Percentiles rank a stretch among this genome's conserved stretches.
Conservation (phyloP, 1,140 invertebrate species). For the Chironomus tepperi region DNA sequence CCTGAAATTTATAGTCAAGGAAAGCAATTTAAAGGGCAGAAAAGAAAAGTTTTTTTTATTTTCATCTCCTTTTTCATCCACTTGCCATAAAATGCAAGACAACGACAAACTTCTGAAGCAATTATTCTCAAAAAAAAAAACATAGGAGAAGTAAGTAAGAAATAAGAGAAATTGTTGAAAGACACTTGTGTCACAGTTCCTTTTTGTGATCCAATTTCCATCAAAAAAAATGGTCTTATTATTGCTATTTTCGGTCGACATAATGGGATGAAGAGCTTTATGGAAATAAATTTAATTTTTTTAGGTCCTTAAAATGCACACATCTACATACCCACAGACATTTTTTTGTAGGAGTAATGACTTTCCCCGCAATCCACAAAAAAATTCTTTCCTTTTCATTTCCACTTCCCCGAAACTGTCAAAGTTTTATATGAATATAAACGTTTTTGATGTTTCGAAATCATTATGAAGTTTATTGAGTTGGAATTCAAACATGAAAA, state of each 20-base stretch:
- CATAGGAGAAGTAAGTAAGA: neutral
- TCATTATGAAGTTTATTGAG: constrained; percentile 21
- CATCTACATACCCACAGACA: neutral
- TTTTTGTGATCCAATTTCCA: constrained; percentile 8
- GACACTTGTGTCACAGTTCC: constrained; percentile 6
- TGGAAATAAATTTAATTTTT: neutral
- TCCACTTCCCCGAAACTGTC: neutral
- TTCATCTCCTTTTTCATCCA: neutral
- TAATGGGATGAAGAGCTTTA: neutral
- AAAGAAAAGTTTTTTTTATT: constrained; percentile 9
- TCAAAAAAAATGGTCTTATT: neutral
- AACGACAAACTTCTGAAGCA: constrained; percentile 6
- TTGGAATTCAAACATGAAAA: constrained; percentile 7
- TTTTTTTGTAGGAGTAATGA: neutral
- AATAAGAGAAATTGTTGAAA: neutral
- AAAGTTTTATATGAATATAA: constrained; percentile 3
- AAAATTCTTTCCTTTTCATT: neutral
- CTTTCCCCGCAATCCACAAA: constrained; percentile 1
- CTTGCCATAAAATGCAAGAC: neutral
- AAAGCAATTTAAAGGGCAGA: neutral
- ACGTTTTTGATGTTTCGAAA: constrained; percentile 14
- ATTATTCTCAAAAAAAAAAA: constrained; percentile 15
- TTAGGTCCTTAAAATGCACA: neutral
- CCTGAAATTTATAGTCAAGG: neutral
- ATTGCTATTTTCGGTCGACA: neutral